Conservation (phyloP, 2,797 vertebrate species). For the Acanthis flammea region DNA sequence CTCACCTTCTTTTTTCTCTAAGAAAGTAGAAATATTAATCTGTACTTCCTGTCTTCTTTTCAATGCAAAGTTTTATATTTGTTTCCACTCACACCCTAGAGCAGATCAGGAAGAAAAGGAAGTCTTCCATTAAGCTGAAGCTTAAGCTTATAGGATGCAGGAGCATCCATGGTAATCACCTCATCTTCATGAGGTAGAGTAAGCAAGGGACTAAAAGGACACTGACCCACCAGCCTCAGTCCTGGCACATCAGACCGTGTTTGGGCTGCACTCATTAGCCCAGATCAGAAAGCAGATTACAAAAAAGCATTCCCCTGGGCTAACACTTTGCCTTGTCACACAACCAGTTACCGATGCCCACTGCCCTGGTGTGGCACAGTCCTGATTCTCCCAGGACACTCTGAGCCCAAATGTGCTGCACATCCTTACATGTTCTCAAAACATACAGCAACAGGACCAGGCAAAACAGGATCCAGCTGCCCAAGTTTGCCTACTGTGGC, state of each 20-base stretch:
- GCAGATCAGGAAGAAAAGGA: neutral
- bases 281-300: neutral
- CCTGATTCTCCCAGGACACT: neutral
- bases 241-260: neutral
- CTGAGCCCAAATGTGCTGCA: neutral
- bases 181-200: neutral
- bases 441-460: neutral
- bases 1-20: neutral
- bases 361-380: neutral
- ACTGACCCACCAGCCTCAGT: neutral
- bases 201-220: neutral
- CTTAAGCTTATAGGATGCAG: neutral
- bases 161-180: neutral
- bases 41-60: neutral
- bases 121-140: neutral
- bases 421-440: fast-evolving
- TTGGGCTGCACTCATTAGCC: neutral
- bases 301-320: neutral
- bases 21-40: neutral
- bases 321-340: neutral
- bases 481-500: neutral
- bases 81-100: neutral
- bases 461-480: neutral
- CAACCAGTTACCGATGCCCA: neutral
- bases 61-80: neutral